Base-by-base conservation (phyloP, 2,888 invertebrate species). In the Drosophila formosana region DNA sequence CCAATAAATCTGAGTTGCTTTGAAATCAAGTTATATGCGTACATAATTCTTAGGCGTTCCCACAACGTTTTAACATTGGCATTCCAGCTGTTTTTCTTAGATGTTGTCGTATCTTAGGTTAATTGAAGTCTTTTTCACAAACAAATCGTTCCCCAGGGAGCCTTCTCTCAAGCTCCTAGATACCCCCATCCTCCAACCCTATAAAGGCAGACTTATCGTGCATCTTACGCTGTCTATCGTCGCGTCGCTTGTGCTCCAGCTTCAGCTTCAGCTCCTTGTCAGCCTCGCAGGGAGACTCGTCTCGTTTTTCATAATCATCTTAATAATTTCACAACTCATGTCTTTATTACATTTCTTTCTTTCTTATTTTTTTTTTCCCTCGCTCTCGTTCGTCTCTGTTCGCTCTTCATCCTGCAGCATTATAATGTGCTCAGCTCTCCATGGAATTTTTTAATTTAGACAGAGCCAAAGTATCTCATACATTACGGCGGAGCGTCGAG, bases 301-400 rank as follows among this genome's bases (percentile, higher is more conserved):
- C 61, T 68, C 68, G 62, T 68, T 78, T 73, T 73, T 73, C 88
- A 79, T 82, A 88, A 82, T 85, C 85, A 85, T 82, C 82, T 82
- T 82, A 85, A 88, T 82, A 88, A 82, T 85, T 82, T 76, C 85
- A 75, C 69, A 82, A 82, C 88, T 88, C 82, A 88, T 88, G 82
- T 82, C 82, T 82, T 82, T 82, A 85, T 85, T 85, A 82, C 86
- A 82, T 88, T 88, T 75, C 60, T 46, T 8, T 55, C 30, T 34
- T 23, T 18, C 43, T 34, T 25, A 2, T 37, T 30, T 25, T 11
- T 25, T 8, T 13, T 45, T 34, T 18, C 18, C 1, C 18, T 18
- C 18, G 18, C 56, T 23, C 34, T 56, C 9, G 39, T 47, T 26
- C 32, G 13, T 18, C 34, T 34, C 8, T 43, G 37, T 26, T 30